Conservation (phyloP, 1,140 invertebrate genomes). For the Danaus plexippus region DNA sequence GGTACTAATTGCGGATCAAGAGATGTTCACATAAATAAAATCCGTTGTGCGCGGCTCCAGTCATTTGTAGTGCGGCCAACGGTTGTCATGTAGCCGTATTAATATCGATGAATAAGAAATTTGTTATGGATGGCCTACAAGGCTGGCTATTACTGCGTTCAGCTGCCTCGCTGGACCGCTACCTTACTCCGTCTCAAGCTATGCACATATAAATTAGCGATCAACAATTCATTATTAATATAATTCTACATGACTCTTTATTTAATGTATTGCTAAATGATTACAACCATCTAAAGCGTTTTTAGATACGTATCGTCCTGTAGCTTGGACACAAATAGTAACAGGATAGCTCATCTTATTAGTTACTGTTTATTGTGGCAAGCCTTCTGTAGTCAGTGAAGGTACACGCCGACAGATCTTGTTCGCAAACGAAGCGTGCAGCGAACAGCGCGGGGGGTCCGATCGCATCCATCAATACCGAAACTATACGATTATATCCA, state of each 20-base stretch:
- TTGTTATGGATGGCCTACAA: slow-evolving; percentile 67
- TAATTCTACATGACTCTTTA: too few relatives aligned
- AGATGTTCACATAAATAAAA: slow-evolving; percentile 39
- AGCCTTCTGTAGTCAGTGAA: slow-evolving; percentile 16
- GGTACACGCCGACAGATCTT: slow-evolving; percentile 35
- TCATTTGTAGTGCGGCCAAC: slow-evolving; percentile 60
- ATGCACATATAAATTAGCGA: slow-evolving; percentile 9
- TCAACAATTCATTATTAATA: background rate
- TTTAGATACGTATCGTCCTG: slow-evolving; percentile 1
- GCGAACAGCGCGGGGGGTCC: slow-evolving; percentile 47
- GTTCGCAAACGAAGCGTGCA: slow-evolving; percentile 36
- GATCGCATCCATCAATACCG: slow-evolving; percentile 47
- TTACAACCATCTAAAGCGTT: slow-evolving; percentile 1
- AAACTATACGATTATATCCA: slow-evolving; percentile 58
- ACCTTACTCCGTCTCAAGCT: slow-evolving; percentile 41
- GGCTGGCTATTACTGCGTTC: slow-evolving; percentile 53
- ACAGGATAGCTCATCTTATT: background rate
- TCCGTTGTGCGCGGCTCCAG: slow-evolving; percentile 49
- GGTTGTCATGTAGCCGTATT: slow-evolving; percentile 65
- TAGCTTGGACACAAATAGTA: slow-evolving; percentile 19
- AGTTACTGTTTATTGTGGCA: slow-evolving; percentile 10
- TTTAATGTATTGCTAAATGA: background rate
- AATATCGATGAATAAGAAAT: slow-evolving; percentile 71
- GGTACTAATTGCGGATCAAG: slow-evolving; percentile 62
- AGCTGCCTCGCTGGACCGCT: slow-evolving; percentile 38